A percentile compares a stretch with the other conserved stretches of the same genome.
Evolutionary conservation across 2,113 vertebrate genomes (phyloP).

Genomic region (Polyodon spathula): DNA sequence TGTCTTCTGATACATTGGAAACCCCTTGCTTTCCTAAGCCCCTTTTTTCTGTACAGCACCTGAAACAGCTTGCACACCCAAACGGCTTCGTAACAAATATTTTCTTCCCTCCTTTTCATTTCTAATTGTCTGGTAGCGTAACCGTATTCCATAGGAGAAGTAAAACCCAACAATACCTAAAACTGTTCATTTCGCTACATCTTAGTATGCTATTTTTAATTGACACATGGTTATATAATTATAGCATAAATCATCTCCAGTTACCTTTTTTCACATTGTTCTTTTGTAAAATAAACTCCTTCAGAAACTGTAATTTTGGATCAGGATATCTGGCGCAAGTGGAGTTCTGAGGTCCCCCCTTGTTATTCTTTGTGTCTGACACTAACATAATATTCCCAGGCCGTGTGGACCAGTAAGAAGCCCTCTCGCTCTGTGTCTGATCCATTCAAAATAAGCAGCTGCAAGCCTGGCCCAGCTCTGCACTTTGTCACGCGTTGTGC

Average conservation of each 20-base stretch:
- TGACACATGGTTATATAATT: constrained; percentile 38
- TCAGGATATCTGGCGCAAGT: constrained; percentile 28
- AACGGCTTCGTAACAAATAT: too few relatives aligned
- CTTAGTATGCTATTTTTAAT: constrained; percentile 36
- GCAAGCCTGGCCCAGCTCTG: constrained; percentile 30
- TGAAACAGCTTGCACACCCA: too few relatives aligned
- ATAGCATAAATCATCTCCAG: constrained; percentile 36
- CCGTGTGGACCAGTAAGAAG: constrained; percentile 24
- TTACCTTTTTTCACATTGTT: constrained; percentile 28
- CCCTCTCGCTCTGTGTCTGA: constrained; percentile 29
- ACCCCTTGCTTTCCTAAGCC: too few relatives aligned
- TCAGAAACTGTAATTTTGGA: constrained; percentile 5
- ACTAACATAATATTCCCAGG: constrained; percentile 38
- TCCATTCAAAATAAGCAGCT: constrained; percentile 52
- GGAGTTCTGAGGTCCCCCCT: constrained; percentile 34
- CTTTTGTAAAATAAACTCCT: constrained; percentile 35
- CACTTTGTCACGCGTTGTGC: constrained; percentile 34
- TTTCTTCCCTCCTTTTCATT: too few relatives aligned
- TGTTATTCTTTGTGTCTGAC: constrained; percentile 53
- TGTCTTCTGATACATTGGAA: too few relatives aligned
- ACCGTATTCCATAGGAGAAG: too few relatives aligned
- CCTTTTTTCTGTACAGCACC: too few relatives aligned
- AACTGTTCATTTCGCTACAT: constrained; percentile 19
- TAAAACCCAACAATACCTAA: too few relatives aligned
- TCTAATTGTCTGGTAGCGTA: too few relatives aligned